A percentile compares a stretch with the other conserved stretches of the same genome.
These are phyloP conservation scores for Heliothis peltigera DNA, from an alignment of 2,888 invertebrate genomes.

Conservation along the genomic window DNA sequence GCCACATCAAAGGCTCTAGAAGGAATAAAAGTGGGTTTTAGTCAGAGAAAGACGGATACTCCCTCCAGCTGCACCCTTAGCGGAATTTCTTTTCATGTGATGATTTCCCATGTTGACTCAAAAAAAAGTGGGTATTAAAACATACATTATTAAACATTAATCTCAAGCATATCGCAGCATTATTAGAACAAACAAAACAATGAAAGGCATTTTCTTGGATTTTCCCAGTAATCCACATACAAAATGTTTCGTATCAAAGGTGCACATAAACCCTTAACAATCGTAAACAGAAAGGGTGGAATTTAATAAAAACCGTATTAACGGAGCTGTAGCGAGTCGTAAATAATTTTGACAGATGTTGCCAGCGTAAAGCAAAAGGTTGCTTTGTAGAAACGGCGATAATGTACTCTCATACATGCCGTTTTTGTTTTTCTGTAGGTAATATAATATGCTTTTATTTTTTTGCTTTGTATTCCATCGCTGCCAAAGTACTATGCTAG, in stretches of 20 bases:
- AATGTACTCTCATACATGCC: slow-evolving; percentile 25
- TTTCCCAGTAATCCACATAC: neutral
- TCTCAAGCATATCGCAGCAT: neutral
- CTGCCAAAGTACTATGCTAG: no score
- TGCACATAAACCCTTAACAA: slow-evolving; percentile 22
- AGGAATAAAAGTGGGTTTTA: no score
- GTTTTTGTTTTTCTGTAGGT: slow-evolving; percentile 31
- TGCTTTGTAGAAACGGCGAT: slow-evolving; percentile 23
- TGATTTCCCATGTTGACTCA: no score
- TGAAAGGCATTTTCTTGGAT: neutral
- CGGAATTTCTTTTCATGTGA: no score
- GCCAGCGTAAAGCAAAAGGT: slow-evolving; percentile 31
- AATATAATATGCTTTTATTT: slow-evolving; percentile 14
- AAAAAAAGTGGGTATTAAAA: neutral
- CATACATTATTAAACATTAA: neutral
- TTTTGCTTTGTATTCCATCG: neutral
- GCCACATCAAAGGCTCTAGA: no score
- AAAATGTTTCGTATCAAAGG: slow-evolving; percentile 7
- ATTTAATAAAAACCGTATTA: slow-evolving; percentile 55
- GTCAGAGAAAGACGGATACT: no score
- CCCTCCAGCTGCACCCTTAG: no score
- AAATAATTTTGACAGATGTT: slow-evolving; percentile 57
- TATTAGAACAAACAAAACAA: neutral
- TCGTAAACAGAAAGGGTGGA: slow-evolving; percentile 40
- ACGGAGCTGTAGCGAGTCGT: slow-evolving; percentile 35